These are phyloP conservation scores for Hipparchia semele DNA, from an alignment of 2,888 invertebrate genomes.

Conservation along the genomic window DNA sequence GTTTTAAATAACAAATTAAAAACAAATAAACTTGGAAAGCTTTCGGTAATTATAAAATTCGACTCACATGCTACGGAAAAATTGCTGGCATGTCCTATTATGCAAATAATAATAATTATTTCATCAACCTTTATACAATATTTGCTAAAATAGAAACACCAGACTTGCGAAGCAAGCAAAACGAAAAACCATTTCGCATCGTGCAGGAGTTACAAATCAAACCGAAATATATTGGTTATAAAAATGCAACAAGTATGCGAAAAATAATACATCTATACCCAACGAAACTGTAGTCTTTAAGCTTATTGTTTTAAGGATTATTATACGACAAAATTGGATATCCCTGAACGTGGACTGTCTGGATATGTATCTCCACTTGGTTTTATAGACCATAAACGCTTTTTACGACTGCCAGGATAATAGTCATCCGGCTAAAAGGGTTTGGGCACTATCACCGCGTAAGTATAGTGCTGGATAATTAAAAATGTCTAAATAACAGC, in stretches of 20 bases:
- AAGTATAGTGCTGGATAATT: conserved; percentile 58
- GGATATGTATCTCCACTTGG: conserved; percentile 77
- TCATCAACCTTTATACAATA: background rate
- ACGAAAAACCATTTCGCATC: conserved; percentile 60
- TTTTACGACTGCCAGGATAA: conserved; percentile 77
- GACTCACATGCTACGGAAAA: too few relatives aligned
- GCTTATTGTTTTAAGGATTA: conserved; percentile 44
- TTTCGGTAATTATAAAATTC: too few relatives aligned
- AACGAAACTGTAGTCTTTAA: conserved; percentile 22
- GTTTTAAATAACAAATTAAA: too few relatives aligned
- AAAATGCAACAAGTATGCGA: conserved; percentile 81
- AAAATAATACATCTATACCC: conserved; percentile 57
- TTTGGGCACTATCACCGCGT: conserved; percentile 47
- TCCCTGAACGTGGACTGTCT: conserved; percentile 38
- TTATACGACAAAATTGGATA: conserved; percentile 29
- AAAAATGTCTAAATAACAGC: conserved; percentile 60
- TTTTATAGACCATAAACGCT: conserved; percentile 76
- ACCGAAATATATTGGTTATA: conserved; percentile 81
- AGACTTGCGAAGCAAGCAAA: conserved; percentile 44
- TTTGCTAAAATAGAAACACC: conserved; percentile 23
- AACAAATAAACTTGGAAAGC: too few relatives aligned
- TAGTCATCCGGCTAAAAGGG: conserved; percentile 81
- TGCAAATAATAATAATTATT: too few relatives aligned
- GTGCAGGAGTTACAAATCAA: conserved; percentile 79
- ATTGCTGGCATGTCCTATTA: too few relatives aligned